phyloP scores from a whole-genome alignment of 35 echinoderm and acorn worm species.

The Patiria miniata region DNA sequence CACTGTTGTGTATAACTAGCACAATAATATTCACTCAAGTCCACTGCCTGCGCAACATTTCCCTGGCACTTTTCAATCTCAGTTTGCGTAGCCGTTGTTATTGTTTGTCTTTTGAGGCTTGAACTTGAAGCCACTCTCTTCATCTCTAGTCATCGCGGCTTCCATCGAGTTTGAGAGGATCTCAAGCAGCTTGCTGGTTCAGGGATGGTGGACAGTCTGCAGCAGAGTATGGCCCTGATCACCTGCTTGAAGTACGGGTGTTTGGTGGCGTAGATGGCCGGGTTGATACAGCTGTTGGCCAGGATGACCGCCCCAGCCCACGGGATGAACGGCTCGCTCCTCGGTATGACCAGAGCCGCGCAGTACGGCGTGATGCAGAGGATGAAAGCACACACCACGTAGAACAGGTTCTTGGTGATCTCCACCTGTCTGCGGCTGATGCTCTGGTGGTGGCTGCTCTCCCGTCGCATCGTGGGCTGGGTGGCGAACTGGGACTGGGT shows the following conservation, averaged over 20 bases:
- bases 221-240: conserved; percentile 70
- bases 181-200: conserved; percentile 80
- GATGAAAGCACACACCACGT: conserved; percentile 74
- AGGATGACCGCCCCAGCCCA: conserved; percentile 84
- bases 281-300: conserved; percentile 81
- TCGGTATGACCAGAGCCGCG: conserved; percentile 76
- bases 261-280: conserved; percentile 86
- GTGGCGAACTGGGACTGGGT: conserved; percentile 45
- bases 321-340: conserved; percentile 78
- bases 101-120: neutral
- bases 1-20: too few species aligned
- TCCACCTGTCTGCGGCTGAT: conserved; percentile 77
- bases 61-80: too few species aligned
- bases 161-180: conserved; percentile 33
- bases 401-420: conserved; percentile 92
- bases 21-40: too few species aligned
- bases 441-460: conserved; percentile 54
- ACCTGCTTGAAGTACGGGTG: conserved; percentile 88
- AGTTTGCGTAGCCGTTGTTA: neutral
- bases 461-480: conserved; percentile 56
- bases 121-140: neutral
- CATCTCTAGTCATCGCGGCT: conserved; percentile 10
- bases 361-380: conserved; percentile 90
- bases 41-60: too few species aligned
- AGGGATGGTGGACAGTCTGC: conserved; percentile 63